Conservation (phyloP, 2,888 invertebrate genomes). For the Andrena minutula region DNA sequence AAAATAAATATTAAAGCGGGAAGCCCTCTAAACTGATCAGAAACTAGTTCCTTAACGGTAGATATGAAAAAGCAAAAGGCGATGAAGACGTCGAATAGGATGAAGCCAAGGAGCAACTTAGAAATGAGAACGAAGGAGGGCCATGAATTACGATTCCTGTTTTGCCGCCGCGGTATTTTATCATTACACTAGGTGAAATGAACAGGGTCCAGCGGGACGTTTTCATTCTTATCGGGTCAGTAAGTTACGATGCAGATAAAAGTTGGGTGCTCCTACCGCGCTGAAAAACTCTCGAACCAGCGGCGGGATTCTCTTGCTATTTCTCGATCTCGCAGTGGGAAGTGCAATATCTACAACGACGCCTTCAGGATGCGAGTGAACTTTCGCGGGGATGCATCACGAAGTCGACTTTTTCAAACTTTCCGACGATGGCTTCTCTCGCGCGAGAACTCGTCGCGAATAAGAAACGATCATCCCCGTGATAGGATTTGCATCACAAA, state of each 20-base stretch:
- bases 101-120: background rate
- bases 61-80: background rate
- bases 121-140: background rate
- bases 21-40: too few species aligned
- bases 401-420: conserved; percentile 23
- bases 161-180: background rate
- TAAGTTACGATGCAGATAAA: conserved; percentile 35
- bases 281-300: conserved; percentile 16
- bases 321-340: conserved; percentile 8
- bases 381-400: conserved; percentile 5
- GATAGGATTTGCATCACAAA: conserved; percentile 10
- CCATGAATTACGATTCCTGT: background rate
- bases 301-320: conserved; percentile 2
- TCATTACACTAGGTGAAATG: conserved; percentile 9
- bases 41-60: too few species aligned
- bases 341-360: conserved; percentile 14
- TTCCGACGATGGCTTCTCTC: background rate
- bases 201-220: conserved; percentile 16
- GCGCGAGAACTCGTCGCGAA: background rate
- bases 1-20: too few species aligned
- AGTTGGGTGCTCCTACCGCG: conserved; percentile 1
- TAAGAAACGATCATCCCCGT: conserved; percentile 17
- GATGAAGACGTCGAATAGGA: background rate
- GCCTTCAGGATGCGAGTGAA: conserved; percentile 11
- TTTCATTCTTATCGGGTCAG: conserved; percentile 36